A percentile compares a stretch with the other conserved stretches of the same genome.
Evolutionary conservation across 1,140 invertebrate genomes (phyloP).

Genomic region (Pachyrhynchus sulphureomaculatus): DNA sequence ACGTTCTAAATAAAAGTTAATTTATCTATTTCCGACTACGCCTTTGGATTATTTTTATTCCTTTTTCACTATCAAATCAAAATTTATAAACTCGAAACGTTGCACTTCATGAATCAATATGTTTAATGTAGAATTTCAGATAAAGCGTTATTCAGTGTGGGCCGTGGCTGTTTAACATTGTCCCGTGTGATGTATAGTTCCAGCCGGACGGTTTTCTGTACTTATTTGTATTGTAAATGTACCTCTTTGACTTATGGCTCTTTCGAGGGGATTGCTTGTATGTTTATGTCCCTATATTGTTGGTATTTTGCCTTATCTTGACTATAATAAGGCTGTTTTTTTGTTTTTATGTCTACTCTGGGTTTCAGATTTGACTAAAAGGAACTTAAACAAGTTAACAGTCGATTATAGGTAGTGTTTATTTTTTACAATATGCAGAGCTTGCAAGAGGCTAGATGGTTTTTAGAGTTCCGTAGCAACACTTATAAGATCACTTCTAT

Average conservation of each 20-base stretch:
- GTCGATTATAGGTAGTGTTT: too few relatives aligned
- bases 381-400: too few relatives aligned
- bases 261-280: neutral
- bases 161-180: slow-evolving; percentile 21
- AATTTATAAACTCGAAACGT: slow-evolving; percentile 19
- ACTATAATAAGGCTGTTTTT: neutral
- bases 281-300: neutral
- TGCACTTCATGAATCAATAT: slow-evolving; percentile 34
- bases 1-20: too few relatives aligned
- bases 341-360: too few relatives aligned
- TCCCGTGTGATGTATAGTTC: slow-evolving; percentile 26
- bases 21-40: too few relatives aligned
- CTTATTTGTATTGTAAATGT: slow-evolving; percentile 37
- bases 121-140: slow-evolving; percentile 23
- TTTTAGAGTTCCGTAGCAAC: too few relatives aligned
- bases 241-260: slow-evolving; percentile 28
- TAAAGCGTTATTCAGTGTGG: slow-evolving; percentile 31
- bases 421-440: too few relatives aligned
- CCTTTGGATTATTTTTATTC: too few relatives aligned
- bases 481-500: too few relatives aligned
- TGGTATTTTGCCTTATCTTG: neutral
- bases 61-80: neutral
- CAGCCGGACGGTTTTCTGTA: slow-evolving; percentile 26
- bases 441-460: too few relatives aligned
- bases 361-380: too few relatives aligned